Evolutionary conservation across 2,113 vertebrate genomes (phyloP).

Genomic region (Nothocercus julius): DNA sequence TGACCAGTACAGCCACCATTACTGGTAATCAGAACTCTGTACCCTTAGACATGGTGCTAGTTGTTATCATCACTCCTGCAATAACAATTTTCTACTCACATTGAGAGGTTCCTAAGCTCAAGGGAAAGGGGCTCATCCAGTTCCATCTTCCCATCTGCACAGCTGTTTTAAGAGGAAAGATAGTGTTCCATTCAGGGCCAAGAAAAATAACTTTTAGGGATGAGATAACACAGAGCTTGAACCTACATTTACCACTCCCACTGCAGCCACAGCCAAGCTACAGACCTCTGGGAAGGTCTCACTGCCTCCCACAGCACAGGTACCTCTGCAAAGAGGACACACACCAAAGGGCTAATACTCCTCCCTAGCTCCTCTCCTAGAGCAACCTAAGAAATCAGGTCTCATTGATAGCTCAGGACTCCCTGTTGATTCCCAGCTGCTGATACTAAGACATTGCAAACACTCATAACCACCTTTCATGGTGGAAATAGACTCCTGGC

Average conservation of each 20-base stretch:
- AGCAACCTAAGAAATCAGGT: background rate
- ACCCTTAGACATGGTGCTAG: constrained; percentile 12
- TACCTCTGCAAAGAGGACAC: background rate
- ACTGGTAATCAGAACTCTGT: background rate
- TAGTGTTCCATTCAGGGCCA: constrained; percentile 9
- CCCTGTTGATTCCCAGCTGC: constrained; percentile 16
- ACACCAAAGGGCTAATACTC: background rate
- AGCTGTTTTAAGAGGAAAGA: constrained; percentile 61
- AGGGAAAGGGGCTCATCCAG: constrained; percentile 24
- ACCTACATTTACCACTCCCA: constrained; percentile 31
- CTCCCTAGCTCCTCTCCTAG: background rate
- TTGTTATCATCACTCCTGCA: constrained; percentile 39
- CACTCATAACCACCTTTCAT: background rate
- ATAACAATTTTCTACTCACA: constrained; percentile 43
- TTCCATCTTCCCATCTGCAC: constrained; percentile 4
- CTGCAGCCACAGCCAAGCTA: background rate
- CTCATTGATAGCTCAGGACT: constrained; percentile 22
- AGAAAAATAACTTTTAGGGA: constrained; percentile 61
- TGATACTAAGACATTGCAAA: background rate
- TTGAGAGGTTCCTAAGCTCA: constrained; percentile 31
- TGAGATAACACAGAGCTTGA: constrained; percentile 62
- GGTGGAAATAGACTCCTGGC: background rate
- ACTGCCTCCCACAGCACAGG: background rate
- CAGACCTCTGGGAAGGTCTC: constrained; percentile 42
- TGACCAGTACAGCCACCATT: background rate